Conservation (phyloP, 2,113 vertebrate species). For the Halcyon malimbica region DNA sequence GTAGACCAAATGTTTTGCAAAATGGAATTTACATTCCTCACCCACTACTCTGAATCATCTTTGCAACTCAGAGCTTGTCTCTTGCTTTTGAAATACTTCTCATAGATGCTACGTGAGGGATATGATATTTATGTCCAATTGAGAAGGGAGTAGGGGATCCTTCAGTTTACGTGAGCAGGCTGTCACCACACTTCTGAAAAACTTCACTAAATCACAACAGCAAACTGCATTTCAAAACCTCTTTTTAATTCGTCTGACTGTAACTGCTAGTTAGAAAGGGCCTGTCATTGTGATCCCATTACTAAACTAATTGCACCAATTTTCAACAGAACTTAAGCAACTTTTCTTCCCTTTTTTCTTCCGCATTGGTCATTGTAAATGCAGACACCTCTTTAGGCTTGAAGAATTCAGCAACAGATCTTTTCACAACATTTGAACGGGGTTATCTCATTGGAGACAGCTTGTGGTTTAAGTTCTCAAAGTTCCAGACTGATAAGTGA, state of each 20-base stretch:
- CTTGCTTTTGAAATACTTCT: neutral
- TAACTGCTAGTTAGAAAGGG: neutral
- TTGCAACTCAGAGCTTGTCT: conserved; percentile 9
- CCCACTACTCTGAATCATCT: conserved; percentile 35
- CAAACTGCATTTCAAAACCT: conserved; percentile 47
- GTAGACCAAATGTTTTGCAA: conserved; percentile 8
- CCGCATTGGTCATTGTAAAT: neutral
- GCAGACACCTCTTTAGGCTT: neutral
- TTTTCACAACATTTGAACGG: neutral
- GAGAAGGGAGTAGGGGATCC: neutral
- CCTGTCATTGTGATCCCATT: conserved; percentile 30
- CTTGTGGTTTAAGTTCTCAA: neutral
- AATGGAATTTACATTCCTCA: conserved; percentile 22
- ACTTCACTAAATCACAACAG: conserved; percentile 32
- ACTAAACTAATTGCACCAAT: conserved; percentile 51
- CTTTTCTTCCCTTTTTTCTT: conserved; percentile 2
- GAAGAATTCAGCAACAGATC: neutral
- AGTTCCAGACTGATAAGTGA: neutral
- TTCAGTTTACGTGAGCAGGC: neutral
- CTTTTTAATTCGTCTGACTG: neutral
- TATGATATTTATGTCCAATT: neutral
- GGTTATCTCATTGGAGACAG: neutral
- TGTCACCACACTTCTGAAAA: conserved; percentile 13
- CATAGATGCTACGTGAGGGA: neutral
- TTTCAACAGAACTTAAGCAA: conserved; percentile 14